These are phyloP conservation scores for Colius striatus DNA, from an alignment of 2,113 vertebrate species.

Conservation along the genomic window DNA sequence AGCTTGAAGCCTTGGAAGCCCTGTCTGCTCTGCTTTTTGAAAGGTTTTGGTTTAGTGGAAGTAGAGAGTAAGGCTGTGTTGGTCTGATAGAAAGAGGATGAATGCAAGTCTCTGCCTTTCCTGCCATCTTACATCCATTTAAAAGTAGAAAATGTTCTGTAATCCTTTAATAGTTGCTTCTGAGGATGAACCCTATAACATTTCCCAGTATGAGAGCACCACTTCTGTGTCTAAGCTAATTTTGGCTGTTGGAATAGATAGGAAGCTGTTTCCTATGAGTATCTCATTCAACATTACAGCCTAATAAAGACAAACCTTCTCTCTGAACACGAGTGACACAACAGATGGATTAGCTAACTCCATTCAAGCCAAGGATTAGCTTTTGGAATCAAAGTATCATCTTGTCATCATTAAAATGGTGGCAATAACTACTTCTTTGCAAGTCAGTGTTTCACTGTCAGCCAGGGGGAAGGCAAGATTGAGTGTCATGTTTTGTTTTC, in stretches of 20 bases:
- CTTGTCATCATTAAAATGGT: not conserved
- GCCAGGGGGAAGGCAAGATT: not conserved
- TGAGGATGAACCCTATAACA: not conserved
- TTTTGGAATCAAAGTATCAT: not conserved
- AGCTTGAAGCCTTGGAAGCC: not conserved
- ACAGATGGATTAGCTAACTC: not conserved
- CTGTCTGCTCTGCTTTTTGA: not conserved
- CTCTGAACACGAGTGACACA: not conserved
- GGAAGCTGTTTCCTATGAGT: not conserved
- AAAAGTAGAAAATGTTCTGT: not conserved
- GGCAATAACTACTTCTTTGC: not conserved
- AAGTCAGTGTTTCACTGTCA: not conserved
- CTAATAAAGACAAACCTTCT: not conserved
- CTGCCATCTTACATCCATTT: not conserved
- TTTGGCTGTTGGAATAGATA: not conserved
- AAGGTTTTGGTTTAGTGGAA: not conserved
- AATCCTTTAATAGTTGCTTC: not conserved
- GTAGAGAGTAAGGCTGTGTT: not conserved
- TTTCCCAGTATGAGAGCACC: not conserved
- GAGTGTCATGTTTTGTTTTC: constrained; percentile 21
- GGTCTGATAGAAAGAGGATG: not conserved
- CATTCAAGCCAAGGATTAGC: not conserved
- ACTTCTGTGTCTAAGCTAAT: not conserved
- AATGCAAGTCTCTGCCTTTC: not conserved
- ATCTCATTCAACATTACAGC: not conserved